Base-by-base conservation (phyloP, 2,797 vertebrate genomes). In the Acipenser oxyrinchus region DNA sequence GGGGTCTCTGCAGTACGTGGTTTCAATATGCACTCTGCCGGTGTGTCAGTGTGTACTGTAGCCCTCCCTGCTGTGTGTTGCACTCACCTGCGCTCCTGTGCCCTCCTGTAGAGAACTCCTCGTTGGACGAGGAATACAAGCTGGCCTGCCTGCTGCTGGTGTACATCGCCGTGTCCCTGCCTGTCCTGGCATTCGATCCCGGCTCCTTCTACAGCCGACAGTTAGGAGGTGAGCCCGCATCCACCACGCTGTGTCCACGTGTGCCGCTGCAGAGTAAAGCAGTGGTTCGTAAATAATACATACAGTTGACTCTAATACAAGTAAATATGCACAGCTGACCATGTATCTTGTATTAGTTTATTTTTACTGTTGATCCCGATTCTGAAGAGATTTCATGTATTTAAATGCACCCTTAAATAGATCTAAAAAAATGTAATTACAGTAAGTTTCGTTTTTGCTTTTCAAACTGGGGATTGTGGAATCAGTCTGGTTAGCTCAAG, bases 61-160 rank as follows among this genome's bases (percentile, higher is more conserved):
- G 15, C 4, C 8, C n/a, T 53, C 15, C 13, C 7, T 6, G 2
- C 51, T n/a, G 13, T 2, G 6, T 10, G 9, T 15, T n/a, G 52
- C 37, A 48, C 53, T 55, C 12, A 7, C 51, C 48, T 59, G 51
- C 37, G 49, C 63, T 3, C 10, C 7, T 72, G 10, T 57, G 5
- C 69, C 10, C 12, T 4, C 13, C 55, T 52, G 49, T 83, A 98
- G 96, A 96, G 7, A 88, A 83, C 77, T 80, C 79, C 0, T 92
- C 94, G 15, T 59, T 80, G 0, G 96, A 97, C 62, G 94, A 97
- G 69, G 96, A 98, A 60, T 95, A 93, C 82, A 96, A 94, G 76
- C 77, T 92, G 73, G 86, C 91, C 63, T 92, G 90, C 51, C 81
- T 98, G 75, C 89, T 99, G n/a, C 82, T 98, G 68, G 89, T 97